Conservation (phyloP, 2,888 invertebrate genomes). For the Mesopsocus fuscifrons region DNA sequence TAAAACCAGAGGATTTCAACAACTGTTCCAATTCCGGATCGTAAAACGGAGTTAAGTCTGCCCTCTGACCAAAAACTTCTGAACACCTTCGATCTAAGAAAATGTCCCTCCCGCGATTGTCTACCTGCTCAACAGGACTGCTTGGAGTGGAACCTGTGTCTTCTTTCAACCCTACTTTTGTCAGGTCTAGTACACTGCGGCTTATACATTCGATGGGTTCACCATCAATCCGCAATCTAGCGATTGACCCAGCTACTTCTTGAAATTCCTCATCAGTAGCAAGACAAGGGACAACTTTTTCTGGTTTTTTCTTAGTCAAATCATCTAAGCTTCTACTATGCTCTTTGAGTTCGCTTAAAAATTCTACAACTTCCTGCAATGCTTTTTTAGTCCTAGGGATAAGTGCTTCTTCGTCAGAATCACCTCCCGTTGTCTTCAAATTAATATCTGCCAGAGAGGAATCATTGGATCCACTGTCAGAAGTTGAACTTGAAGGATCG, state of each 20-base stretch:
- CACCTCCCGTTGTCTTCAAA: neutral
- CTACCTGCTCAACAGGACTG: conserved; percentile 1
- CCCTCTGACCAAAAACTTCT: conserved; percentile 2
- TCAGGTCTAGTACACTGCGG: conserved; percentile 4
- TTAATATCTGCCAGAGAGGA: conserved; percentile 3
- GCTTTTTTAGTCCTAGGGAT: neutral
- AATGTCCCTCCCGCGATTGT: neutral
- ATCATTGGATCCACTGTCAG: conserved; percentile 3
- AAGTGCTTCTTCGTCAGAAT: conserved; percentile 6
- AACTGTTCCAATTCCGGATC: neutral
- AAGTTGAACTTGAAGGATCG: conserved; percentile 3
- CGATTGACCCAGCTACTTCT: neutral
- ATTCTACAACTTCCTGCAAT: neutral
- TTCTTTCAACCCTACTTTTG: conserved; percentile 3
- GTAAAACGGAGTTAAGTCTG: conserved; percentile 1
- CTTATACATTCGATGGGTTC: neutral
- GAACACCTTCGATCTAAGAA: conserved; percentile 6
- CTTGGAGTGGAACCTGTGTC: neutral
- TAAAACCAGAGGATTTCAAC: neutral
- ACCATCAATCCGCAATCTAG: conserved; percentile 2
- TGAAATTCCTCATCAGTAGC: neutral
- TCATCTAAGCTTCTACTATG: conserved; percentile 9
- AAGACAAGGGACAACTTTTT: neutral
- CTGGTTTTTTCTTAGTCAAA: neutral
- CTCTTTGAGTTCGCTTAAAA: conserved; percentile 1